A percentile compares a stretch with the other conserved stretches of the same genome.
These are phyloP conservation scores for Prietella phreatophila DNA, from an alignment of 2,113 vertebrate genomes.

Conservation along the genomic window DNA sequence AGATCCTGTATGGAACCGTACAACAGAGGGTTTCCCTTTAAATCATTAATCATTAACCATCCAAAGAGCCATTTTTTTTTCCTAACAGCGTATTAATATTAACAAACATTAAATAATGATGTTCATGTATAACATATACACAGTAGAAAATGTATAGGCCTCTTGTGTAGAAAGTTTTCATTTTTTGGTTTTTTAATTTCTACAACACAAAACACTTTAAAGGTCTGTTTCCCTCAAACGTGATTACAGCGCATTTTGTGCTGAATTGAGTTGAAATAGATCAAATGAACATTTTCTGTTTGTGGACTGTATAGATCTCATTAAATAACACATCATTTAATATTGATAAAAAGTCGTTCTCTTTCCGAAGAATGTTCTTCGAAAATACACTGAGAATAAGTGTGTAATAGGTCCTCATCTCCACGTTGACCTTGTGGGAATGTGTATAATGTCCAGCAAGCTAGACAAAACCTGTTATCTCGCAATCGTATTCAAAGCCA, in stretches of 20 bases:
- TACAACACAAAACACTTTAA: not conserved
- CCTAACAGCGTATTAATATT: not conserved
- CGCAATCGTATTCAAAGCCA: conserved; percentile 42
- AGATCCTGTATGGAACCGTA: not conserved
- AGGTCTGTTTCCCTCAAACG: not conserved
- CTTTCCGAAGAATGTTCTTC: not conserved
- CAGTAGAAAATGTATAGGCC: not conserved
- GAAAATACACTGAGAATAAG: not conserved
- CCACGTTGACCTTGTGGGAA: conserved; percentile 27
- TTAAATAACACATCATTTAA: not conserved
- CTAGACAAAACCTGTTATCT: conserved; percentile 37
- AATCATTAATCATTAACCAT: not conserved
- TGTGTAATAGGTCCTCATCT: conserved; percentile 17
- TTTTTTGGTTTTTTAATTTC: not conserved
- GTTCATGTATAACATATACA: not conserved
- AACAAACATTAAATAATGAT: not conserved
- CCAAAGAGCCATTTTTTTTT: not conserved
- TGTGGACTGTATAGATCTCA: not conserved
- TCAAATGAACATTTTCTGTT: not conserved
- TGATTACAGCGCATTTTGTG: not conserved
- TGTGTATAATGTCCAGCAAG: conserved; percentile 28
- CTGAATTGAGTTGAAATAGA: not conserved
- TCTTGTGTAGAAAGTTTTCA: not conserved
- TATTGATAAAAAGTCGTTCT: not conserved
- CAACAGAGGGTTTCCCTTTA: not conserved